Evolutionary conservation across 1,140 invertebrate genomes (phyloP).

Genomic region (Cydia fagiglandana): DNA sequence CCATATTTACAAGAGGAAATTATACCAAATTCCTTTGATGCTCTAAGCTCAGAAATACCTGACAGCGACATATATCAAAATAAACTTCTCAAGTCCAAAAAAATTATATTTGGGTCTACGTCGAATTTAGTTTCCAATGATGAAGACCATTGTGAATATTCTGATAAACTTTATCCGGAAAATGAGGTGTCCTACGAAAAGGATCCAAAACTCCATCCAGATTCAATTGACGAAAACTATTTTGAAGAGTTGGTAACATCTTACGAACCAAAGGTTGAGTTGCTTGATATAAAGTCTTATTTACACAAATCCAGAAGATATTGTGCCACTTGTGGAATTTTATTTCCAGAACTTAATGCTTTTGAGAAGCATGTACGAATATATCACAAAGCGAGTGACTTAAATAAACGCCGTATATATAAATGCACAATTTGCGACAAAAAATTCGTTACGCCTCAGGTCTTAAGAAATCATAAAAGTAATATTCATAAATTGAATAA

Average conservation of each 20-base stretch:
- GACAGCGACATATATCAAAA: neutral
- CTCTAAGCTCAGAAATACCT: slow-evolving; percentile 13
- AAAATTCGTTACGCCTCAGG: slow-evolving; percentile 2
- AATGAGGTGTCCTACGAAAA: slow-evolving; percentile 39
- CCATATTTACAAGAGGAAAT: neutral
- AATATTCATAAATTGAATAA: slow-evolving; percentile 32
- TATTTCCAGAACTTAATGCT: slow-evolving; percentile 45
- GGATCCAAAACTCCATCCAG: neutral
- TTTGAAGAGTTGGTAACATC: slow-evolving; percentile 34
- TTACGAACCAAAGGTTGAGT: slow-evolving; percentile 37
- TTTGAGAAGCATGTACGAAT: slow-evolving; percentile 41
- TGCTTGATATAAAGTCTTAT: slow-evolving; percentile 44
- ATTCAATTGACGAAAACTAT: slow-evolving; percentile 16
- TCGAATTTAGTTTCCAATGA: slow-evolving; percentile 30
- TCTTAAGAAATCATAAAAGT: slow-evolving; percentile 35
- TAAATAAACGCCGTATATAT: neutral
- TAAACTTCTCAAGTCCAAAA: slow-evolving; percentile 18
- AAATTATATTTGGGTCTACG: slow-evolving; percentile 47
- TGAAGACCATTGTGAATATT: slow-evolving; percentile 33
- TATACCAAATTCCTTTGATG: neutral
- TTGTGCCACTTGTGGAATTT: slow-evolving; percentile 51
- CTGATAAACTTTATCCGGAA: slow-evolving; percentile 29
- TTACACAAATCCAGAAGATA: slow-evolving; percentile 45
- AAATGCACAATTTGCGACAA: slow-evolving; percentile 41
- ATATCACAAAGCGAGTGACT: slow-evolving; percentile 35